These are phyloP conservation scores for Jacana jacana DNA, from an alignment of 2,113 vertebrate species.

Conservation along the genomic window DNA sequence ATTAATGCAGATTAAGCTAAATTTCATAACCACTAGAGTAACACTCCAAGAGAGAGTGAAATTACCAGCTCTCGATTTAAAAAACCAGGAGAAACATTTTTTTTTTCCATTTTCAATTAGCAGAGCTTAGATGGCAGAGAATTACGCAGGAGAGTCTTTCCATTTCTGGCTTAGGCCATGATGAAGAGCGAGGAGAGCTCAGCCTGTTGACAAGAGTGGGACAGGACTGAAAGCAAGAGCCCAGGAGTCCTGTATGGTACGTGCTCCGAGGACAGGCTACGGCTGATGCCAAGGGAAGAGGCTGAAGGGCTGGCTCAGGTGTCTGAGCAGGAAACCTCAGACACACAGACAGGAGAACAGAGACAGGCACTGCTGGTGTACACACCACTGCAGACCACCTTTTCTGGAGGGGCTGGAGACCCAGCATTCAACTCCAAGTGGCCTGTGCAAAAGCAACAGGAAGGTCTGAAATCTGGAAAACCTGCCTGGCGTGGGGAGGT, in stretches of 20 bases:
- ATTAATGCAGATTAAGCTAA: conserved; percentile 30
- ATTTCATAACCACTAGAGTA: background rate
- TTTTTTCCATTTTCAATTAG: background rate
- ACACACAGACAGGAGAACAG: background rate
- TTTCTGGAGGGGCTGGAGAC: background rate
- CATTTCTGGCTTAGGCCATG: background rate
- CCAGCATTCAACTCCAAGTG: background rate
- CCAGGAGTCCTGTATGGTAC: background rate
- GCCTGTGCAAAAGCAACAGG: background rate
- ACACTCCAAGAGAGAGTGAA: background rate
- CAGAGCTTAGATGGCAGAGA: background rate
- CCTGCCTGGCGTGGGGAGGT: background rate
- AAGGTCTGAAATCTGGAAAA: background rate
- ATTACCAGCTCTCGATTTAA: background rate
- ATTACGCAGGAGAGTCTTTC: background rate
- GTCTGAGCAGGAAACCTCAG: background rate
- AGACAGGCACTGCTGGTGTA: accelerated
- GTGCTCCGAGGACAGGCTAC: accelerated
- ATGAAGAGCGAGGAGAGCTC: background rate
- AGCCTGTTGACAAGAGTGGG: accelerated
- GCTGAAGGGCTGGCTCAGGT: background rate
- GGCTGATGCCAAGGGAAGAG: background rate
- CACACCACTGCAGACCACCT: background rate
- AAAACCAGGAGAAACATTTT: background rate
- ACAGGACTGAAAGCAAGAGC: background rate